phyloP scores from a whole-genome alignment of 2,113 vertebrate genomes.

The Etheostoma cragini region DNA sequence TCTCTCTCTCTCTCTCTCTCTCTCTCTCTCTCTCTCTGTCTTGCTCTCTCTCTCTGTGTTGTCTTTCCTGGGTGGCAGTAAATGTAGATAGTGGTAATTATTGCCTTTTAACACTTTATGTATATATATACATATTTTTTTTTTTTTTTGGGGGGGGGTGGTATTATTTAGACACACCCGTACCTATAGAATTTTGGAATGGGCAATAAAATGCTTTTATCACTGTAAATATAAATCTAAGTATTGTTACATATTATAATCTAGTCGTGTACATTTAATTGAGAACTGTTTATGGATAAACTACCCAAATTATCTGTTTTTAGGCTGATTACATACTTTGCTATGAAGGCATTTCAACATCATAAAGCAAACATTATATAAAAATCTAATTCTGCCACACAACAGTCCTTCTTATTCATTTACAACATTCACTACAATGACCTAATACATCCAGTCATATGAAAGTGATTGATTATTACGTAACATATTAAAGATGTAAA shows the following conservation, averaged over 20 bases:
- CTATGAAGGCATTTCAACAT: neutral
- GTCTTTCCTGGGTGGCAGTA: slow-evolving; percentile 28
- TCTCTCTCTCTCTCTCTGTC: neutral
- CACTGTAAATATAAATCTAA: neutral
- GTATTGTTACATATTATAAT: neutral
- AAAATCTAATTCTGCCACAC: neutral
- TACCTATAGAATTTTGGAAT: neutral
- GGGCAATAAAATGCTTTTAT: neutral
- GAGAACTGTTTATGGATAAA: neutral
- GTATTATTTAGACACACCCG: neutral
- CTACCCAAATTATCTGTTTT: neutral
- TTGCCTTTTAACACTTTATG: slow-evolving; percentile 27
- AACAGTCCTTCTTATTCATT: neutral
- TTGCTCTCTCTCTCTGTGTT: neutral
- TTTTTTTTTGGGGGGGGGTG: neutral
- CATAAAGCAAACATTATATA: neutral
- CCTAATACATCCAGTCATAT: neutral
- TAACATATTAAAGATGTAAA: slow-evolving; percentile 20
- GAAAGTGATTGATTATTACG: slow-evolving; percentile 30
- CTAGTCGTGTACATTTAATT: no score
- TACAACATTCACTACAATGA: neutral
- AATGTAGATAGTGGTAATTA: slow-evolving; percentile 37
- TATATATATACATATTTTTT: neutral
- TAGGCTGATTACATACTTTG: neutral
- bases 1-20: neutral